These are phyloP conservation scores for Antrozous pallidus DNA, from an alignment of 2,797 vertebrate genomes.

Conservation along the genomic window DNA sequence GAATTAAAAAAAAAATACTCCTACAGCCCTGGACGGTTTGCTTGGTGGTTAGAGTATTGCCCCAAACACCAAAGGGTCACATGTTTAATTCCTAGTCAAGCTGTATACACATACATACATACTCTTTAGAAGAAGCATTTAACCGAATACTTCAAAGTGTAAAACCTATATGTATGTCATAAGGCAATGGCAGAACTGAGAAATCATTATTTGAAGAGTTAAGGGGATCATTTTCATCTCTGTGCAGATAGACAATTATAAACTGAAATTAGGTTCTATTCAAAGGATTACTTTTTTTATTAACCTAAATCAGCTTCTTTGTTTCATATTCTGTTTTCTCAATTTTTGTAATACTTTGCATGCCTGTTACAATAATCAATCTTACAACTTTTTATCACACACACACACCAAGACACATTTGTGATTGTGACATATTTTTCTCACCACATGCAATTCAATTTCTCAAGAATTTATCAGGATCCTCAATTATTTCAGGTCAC, in stretches of 20 bases:
- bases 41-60: neutral
- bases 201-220: neutral
- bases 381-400: neutral
- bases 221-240: neutral
- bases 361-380: neutral
- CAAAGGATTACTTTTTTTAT: neutral
- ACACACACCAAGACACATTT: neutral
- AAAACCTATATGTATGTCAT: neutral
- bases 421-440: neutral
- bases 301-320: conserved; percentile 7
- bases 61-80: neutral
- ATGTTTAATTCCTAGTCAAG: neutral
- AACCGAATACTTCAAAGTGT: conserved; percentile 1
- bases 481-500: neutral
- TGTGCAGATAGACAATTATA: neutral
- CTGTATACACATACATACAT: neutral
- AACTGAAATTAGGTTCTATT: neutral
- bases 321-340: neutral
- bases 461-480: conserved; percentile 7
- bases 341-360: neutral
- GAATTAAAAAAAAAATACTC: neutral
- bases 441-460: conserved; percentile 13
- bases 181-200: neutral
- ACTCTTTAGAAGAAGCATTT: conserved; percentile 20
- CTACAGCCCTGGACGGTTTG: neutral